Evolutionary conservation across 2,888 invertebrate species (phyloP), one percentile per base, ranked within the genome.

Genomic region (Phyllotreta striolata): DNA sequence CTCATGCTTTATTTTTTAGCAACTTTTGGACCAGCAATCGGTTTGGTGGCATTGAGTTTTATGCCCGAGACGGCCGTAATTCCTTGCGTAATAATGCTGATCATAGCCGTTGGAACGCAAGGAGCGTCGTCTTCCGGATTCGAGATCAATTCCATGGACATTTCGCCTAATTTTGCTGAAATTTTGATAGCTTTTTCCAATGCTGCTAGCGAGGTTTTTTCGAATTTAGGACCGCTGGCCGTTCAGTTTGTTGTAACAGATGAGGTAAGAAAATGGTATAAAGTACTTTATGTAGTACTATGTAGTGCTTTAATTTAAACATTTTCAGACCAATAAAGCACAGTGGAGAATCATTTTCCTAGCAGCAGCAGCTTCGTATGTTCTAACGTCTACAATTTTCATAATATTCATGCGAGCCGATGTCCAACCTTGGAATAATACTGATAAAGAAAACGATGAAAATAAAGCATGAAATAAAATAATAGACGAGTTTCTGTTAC

Each of bases 161-260:
- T 94, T 55, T 90, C 93, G 3, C 93, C 93, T 0, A 91, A 91
- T 78, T 91, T 89, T 78, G 91, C 93, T 4, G 93, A 93, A 37
- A 88, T 90, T 0, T 80, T 94, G 70, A 92, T 93, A 91, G 93
- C 93, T 6, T 87, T 94, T 72, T 91, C 92, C 1, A 93, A 93
- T 76, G 89, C 89, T 8, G 82, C 86, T 10, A 89, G 90, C 0
- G 92, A 91, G 73, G 82, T 92, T 6, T 89, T 90, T 80, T 91
- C 92, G 57, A 89, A 93, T 66, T 81, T 92, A 71, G 92, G 92
- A 0, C 93, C 93, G 0, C 80, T 91, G 0, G 84, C 89, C 38
- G 90, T 91, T 0, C 89, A 90, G 3, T 78, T 87, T 7, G 86
- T 94, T 24, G 87, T 92, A 0, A 82, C 82, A 5, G 87, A 92